Percentiles rank a stretch among this genome's conserved stretches.
These are phyloP conservation scores for Lottia scabra DNA, from an alignment of 2,888 invertebrate species.

Conservation along the genomic window DNA sequence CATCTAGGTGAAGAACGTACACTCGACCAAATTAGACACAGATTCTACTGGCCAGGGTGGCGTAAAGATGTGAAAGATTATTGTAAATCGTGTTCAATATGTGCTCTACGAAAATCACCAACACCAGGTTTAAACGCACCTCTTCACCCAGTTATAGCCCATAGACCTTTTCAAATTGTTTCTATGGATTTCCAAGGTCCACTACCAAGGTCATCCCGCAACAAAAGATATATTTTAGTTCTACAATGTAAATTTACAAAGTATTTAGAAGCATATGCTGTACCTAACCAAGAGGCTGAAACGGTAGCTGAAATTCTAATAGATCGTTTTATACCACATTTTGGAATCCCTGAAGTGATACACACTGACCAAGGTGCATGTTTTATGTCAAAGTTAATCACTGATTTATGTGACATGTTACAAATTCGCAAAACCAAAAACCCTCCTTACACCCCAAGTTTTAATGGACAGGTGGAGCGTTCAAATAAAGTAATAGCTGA, in stretches of 20 bases:
- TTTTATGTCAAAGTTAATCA: not conserved
- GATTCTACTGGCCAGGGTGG: no score
- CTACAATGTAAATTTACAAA: not conserved
- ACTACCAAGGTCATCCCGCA: not conserved
- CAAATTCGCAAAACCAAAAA: not conserved
- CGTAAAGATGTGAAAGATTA: not conserved
- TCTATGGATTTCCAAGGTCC: not conserved
- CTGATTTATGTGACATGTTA: not conserved
- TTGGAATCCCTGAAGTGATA: not conserved
- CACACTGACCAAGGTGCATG: not conserved
- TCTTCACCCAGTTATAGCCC: not conserved
- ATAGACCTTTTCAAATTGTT: not conserved
- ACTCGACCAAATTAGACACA: no score
- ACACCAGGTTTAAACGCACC: not conserved
- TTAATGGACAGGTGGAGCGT: not conserved
- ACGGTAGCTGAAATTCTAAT: not conserved
- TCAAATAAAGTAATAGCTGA: not conserved
- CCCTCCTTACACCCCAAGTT: not conserved
- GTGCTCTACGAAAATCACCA: not conserved
- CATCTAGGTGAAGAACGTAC: not conserved
- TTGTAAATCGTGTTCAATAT: not conserved
- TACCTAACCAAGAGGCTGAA: not conserved
- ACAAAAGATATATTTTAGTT: not conserved
- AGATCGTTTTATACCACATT: not conserved
- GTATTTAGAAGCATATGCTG: not conserved